Evolutionary conservation across 2,113 vertebrate species (phyloP).

Genomic region (Pseudorhombus dupliciocellatus): DNA sequence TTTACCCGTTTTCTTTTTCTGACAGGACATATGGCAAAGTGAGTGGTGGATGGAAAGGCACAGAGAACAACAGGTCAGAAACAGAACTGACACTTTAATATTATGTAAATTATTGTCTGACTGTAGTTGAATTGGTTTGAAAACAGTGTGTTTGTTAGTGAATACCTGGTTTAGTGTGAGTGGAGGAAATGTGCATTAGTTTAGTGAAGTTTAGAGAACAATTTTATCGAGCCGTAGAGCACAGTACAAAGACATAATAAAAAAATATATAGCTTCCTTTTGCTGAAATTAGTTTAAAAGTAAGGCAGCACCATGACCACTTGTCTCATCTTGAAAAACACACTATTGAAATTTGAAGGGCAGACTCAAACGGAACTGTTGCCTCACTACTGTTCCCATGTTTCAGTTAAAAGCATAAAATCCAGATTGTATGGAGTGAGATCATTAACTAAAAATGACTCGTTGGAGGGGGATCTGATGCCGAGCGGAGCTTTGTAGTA

Average conservation of each 20-base stretch:
- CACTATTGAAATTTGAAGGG: conserved; percentile 2
- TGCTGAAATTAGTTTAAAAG: conserved; percentile 21
- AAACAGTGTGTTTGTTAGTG: no score
- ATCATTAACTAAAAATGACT: conserved; percentile 50
- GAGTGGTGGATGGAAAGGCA: background rate
- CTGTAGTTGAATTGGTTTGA: no score
- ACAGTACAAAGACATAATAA: background rate
- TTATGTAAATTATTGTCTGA: background rate
- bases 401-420: conserved; percentile 43
- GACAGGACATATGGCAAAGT: background rate
- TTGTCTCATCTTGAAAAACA: conserved; percentile 3
- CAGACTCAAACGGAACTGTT: conserved; percentile 9
- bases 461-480: conserved; percentile 29
- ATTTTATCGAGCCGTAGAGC: background rate
- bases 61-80: background rate
- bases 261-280: background rate
- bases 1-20: background rate
- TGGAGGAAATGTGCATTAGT: no score
- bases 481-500: conserved; percentile 46
- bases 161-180: no score
- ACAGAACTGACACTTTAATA: background rate
- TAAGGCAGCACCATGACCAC: conserved; percentile 3
- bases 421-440: conserved; percentile 19
- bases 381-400: background rate
- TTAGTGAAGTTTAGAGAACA: background rate